Conservation (phyloP, 2,888 invertebrate genomes). For the Oscheius sp. region DNA sequence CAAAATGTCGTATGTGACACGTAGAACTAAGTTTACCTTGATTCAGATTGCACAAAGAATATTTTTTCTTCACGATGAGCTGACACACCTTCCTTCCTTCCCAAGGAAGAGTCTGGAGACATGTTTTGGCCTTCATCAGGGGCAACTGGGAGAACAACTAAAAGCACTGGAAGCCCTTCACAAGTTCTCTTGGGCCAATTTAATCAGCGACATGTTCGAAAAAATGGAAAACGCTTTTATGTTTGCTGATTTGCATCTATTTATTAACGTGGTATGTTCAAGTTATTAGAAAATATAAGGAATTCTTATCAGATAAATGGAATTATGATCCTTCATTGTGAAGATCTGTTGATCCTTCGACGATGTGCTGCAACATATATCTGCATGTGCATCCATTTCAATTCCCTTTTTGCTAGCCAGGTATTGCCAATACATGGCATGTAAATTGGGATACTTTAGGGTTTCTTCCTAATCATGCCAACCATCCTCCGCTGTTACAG, state of each 20-base stretch:
- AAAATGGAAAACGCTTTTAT: conserved; percentile 74
- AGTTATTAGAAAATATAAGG: neutral
- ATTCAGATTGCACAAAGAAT: conserved; percentile 91
- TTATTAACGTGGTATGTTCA: conserved; percentile 85
- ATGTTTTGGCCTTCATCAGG: conserved; percentile 88
- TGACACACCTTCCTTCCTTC: conserved; percentile 97
- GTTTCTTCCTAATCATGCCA: conserved; percentile 96
- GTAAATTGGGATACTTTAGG: conserved; percentile 73
- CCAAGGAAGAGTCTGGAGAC: conserved; percentile 97
- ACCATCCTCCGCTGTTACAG: conserved; percentile 95
- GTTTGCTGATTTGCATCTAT: conserved; percentile 90
- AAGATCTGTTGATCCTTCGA: conserved; percentile 92
- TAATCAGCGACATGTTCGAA: conserved; percentile 71
- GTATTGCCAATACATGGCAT: conserved; percentile 53
- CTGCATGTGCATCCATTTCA: conserved; percentile 96
- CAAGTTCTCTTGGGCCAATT: conserved; percentile 97
- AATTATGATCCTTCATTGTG: conserved; percentile 93
- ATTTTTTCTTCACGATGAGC: conserved; percentile 96
- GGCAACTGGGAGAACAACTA: conserved; percentile 79
- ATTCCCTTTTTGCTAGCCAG: conserved; percentile 96
- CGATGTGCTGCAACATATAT: conserved; percentile 95
- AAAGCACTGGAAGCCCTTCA: conserved; percentile 94
- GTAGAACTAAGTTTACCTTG: neutral
- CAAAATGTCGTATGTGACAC: conserved; percentile 68
- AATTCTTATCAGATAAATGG: conserved; percentile 80